These are phyloP conservation scores for Paradoxurus hermaphroditus DNA, from an alignment of 2,113 vertebrate genomes.

Conservation along the genomic window DNA sequence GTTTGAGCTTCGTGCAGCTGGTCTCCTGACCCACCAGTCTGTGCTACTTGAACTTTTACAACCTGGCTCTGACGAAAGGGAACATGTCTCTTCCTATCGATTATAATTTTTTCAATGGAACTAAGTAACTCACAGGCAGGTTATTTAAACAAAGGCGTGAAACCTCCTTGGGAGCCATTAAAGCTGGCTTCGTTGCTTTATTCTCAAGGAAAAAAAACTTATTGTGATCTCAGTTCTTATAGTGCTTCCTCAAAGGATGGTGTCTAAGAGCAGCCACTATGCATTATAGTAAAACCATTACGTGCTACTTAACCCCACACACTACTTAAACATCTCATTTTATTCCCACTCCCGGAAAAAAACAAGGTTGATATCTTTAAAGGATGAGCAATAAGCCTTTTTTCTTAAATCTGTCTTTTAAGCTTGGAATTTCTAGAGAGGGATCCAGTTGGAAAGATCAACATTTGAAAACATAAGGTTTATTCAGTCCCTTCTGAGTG, in stretches of 20 bases:
- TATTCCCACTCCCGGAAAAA: background rate
- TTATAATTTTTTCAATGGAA: slow-evolving; percentile 14
- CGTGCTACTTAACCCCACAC: background rate
- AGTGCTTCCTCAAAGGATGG: slow-evolving; percentile 25
- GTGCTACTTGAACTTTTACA: background rate
- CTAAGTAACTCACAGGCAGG: slow-evolving; percentile 1
- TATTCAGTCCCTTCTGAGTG: background rate
- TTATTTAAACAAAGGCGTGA: slow-evolving; percentile 45
- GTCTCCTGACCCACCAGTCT: slow-evolving; percentile 1
- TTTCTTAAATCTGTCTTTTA: slow-evolving; percentile 14
- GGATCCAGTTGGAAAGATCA: background rate
- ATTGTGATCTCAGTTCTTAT: slow-evolving; percentile 40
- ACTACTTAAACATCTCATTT: background rate
- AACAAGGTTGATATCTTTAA: background rate
- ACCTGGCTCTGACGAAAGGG: slow-evolving; percentile 27
- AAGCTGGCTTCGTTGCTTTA: slow-evolving; percentile 17
- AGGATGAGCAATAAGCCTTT: slow-evolving; percentile 12
- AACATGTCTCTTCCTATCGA: slow-evolving; percentile 23
- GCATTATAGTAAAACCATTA: background rate
- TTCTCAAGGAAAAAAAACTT: background rate
- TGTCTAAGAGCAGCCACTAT: background rate
- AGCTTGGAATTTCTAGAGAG: background rate
- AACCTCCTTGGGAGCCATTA: slow-evolving; percentile 32
- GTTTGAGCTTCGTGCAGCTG: background rate
- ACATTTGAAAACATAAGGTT: background rate